Percentiles rank a stretch among this genome's conserved stretches.
Evolutionary conservation across 2,888 invertebrate species (phyloP).

Genomic region (Aproaerema taeniolella): DNA sequence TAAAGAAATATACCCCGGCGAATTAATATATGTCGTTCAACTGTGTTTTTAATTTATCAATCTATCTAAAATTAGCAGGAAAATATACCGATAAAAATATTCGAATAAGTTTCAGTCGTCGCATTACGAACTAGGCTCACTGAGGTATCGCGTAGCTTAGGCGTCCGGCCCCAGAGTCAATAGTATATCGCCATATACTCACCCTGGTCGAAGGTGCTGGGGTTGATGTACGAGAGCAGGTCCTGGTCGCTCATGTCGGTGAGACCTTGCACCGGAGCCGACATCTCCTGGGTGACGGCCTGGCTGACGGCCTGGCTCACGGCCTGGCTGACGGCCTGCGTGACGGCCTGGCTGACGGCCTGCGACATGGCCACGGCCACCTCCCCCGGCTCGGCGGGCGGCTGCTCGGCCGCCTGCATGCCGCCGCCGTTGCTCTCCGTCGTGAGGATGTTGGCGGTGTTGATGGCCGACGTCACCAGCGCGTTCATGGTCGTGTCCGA

Average conservation of each 20-base stretch:
- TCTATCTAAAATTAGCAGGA: no score
- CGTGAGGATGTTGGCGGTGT: constrained; percentile 65
- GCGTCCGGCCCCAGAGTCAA: no score
- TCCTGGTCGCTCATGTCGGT: constrained; percentile 93
- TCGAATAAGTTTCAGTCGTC: no score
- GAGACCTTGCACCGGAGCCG: constrained; percentile 82
- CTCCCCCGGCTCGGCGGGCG: constrained; percentile 48
- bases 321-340: constrained; percentile 67
- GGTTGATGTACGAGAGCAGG: constrained; percentile 91
- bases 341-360: constrained; percentile 69
- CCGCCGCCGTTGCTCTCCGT: constrained; percentile 45
- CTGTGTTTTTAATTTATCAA: no score
- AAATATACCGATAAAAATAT: no score
- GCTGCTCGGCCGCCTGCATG: constrained; percentile 37
- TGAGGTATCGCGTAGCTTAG: no score
- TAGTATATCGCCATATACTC: constrained; percentile 71
- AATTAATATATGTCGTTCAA: no score
- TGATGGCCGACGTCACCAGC: constrained; percentile 72
- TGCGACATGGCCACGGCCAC: constrained; percentile 68
- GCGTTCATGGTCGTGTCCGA: constrained; percentile 79
- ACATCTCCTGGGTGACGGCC: constrained; percentile 71
- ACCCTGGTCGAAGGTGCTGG: constrained; percentile 92
- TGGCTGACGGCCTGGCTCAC: constrained; percentile 69
- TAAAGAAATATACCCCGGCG: no score
- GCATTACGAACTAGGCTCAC: no score